These are phyloP conservation scores for Hypolimnas misippus DNA, from an alignment of 2,888 invertebrate species.

Conservation along the genomic window DNA sequence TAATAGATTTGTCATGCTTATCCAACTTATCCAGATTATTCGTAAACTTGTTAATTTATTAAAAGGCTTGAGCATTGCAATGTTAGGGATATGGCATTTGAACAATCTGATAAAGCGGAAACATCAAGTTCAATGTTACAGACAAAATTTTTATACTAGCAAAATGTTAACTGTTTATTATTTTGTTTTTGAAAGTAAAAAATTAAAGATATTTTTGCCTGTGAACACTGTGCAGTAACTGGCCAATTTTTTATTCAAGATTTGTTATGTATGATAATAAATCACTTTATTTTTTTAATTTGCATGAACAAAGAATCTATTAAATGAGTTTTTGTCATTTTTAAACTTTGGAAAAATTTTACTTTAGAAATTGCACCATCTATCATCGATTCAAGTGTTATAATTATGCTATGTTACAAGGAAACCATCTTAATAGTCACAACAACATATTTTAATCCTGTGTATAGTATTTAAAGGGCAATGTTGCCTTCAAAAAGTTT, in stretches of 20 bases:
- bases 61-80: slow-evolving; percentile 52
- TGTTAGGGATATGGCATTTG: slow-evolving; percentile 73
- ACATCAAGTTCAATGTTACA: slow-evolving; percentile 19
- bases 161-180: neutral
- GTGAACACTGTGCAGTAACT: slow-evolving; percentile 21
- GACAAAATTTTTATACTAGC: neutral
- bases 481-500: neutral
- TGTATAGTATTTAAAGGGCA: neutral
- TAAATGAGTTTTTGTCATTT: too few relatives aligned
- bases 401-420: too few relatives aligned
- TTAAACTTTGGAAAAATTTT: too few relatives aligned
- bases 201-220: slow-evolving; percentile 16
- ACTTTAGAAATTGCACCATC: too few relatives aligned
- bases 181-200: too few relatives aligned
- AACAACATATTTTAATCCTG: neutral
- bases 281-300: neutral
- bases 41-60: neutral
- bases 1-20: neutral
- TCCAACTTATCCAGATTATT: neutral
- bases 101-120: slow-evolving; percentile 30
- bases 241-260: neutral
- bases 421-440: too few relatives aligned
- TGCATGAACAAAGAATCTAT: too few relatives aligned
- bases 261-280: neutral
- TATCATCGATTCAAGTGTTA: too few relatives aligned